Conservation (phyloP, 1,140 invertebrate species). For the Drosophila quadrilineata region DNA sequence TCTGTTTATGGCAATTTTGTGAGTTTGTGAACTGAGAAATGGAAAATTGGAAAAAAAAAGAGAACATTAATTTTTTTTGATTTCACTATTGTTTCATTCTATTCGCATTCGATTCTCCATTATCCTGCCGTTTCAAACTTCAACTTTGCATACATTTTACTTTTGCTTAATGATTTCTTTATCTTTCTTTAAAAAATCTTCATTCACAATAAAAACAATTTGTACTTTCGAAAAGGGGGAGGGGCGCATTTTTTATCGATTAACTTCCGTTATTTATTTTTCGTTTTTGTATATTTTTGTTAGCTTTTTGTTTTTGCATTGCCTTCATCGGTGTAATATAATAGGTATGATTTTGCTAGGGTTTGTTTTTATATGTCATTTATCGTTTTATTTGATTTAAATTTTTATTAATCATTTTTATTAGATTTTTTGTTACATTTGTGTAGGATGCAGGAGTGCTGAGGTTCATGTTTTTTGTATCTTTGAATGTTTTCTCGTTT, state of each 20-base stretch:
- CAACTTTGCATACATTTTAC: slow-evolving; percentile 38
- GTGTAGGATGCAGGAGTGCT: slow-evolving; percentile 81
- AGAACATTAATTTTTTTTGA: too few relatives aligned
- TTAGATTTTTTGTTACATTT: slow-evolving; percentile 65
- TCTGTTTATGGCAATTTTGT: too few relatives aligned
- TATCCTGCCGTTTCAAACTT: slow-evolving; percentile 37
- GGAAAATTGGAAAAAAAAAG: too few relatives aligned
- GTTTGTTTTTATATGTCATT: slow-evolving; percentile 52
- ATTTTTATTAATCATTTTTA: slow-evolving; percentile 27
- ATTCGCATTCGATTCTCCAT: slow-evolving; percentile 29
- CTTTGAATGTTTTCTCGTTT: slow-evolving; percentile 75
- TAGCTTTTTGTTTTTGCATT: slow-evolving; percentile 28
- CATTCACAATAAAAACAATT: slow-evolving; percentile 81
- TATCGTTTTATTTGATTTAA: slow-evolving; percentile 39
- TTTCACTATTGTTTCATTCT: slow-evolving; percentile 20
- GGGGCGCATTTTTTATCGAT: slow-evolving; percentile 76
- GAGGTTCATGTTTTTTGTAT: slow-evolving; percentile 81
- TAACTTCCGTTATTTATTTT: slow-evolving; percentile 26
- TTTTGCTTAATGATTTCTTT: not conserved
- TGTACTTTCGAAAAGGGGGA: slow-evolving; percentile 81
- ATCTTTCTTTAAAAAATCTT: slow-evolving; percentile 72
- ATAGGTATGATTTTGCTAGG: slow-evolving; percentile 69
- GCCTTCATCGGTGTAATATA: slow-evolving; percentile 33
- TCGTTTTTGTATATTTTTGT: slow-evolving; percentile 24
- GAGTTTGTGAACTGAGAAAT: not conserved